Conservation (phyloP, 2,113 vertebrate genomes). For the Dolichallabes microphthalmus region DNA sequence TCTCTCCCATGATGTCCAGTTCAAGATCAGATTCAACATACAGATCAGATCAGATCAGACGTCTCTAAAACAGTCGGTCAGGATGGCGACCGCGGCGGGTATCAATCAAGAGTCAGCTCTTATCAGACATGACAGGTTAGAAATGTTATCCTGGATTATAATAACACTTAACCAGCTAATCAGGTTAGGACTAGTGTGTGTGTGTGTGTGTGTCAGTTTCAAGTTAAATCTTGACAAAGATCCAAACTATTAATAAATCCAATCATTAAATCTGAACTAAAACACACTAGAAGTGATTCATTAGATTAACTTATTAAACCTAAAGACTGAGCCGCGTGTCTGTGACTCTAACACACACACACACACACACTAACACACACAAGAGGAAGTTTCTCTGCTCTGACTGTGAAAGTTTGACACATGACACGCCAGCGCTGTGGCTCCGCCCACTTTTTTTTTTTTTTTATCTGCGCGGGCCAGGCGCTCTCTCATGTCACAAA, state of each 20-base stretch:
- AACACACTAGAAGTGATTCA: neutral
- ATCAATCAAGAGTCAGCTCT: neutral
- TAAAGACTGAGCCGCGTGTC: neutral
- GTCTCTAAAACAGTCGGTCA: neutral
- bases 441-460: too few relatives aligned
- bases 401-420: neutral
- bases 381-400: neutral
- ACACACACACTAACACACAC: too few relatives aligned
- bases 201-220: neutral
- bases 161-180: neutral
- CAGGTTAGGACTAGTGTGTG: neutral
- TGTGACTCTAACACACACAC: neutral
- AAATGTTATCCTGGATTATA: neutral
- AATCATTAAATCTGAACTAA: neutral
- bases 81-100: too few relatives aligned
- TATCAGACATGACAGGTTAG: neutral
- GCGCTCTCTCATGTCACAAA: too few relatives aligned
- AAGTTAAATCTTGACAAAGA: neutral
- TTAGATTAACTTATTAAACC: neutral
- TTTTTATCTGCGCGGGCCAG: too few relatives aligned
- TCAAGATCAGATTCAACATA: neutral
- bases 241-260: neutral
- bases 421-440: too few relatives aligned
- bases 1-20: conserved; percentile 27
- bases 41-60: conserved; percentile 6